phyloP scores from a whole-genome alignment of 2,113 vertebrate genomes.

The Megalops atlanticus region DNA sequence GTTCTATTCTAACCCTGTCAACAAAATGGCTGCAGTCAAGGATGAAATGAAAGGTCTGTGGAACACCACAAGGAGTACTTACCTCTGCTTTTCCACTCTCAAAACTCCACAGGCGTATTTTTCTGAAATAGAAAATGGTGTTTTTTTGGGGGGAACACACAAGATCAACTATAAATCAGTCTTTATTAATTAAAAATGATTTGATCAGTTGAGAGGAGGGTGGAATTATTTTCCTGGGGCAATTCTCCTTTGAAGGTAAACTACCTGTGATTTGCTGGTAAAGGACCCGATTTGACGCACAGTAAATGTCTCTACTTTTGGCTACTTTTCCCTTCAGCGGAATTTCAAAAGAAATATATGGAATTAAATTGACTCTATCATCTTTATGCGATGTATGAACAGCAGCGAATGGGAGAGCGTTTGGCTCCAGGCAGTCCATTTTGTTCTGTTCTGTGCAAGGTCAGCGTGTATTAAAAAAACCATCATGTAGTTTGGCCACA shows the following conservation, averaged over 20 bases:
- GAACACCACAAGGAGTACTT: neutral
- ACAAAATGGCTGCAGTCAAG: conserved; percentile 2
- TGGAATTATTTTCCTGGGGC: neutral
- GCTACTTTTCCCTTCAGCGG: conserved; percentile 20
- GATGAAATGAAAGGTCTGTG: neutral
- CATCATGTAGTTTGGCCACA: neutral
- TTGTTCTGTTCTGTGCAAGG: conserved; percentile 13
- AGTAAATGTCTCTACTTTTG: conserved; percentile 28
- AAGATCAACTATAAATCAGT: neutral
- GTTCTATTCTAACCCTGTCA: conserved; percentile 3
- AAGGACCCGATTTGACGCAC: conserved; percentile 27
- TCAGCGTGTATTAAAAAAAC: conserved; percentile 27
- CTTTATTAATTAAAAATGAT: neutral
- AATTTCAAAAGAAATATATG: conserved; percentile 24
- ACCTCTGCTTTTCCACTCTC: neutral
- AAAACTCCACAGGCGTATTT: neutral
- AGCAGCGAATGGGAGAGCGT: neutral
- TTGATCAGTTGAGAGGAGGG: neutral
- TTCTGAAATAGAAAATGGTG: neutral
- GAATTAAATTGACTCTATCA: conserved; percentile 34
- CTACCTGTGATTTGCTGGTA: conserved; percentile 30
- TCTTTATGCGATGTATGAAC: neutral
- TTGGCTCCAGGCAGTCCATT: conserved; percentile 31
- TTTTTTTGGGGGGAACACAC: neutral
- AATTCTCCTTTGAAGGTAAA: conserved; percentile 29